phyloP scores from a whole-genome alignment of 1,140 invertebrate genomes.

The Gryllus bimaculatus region DNA sequence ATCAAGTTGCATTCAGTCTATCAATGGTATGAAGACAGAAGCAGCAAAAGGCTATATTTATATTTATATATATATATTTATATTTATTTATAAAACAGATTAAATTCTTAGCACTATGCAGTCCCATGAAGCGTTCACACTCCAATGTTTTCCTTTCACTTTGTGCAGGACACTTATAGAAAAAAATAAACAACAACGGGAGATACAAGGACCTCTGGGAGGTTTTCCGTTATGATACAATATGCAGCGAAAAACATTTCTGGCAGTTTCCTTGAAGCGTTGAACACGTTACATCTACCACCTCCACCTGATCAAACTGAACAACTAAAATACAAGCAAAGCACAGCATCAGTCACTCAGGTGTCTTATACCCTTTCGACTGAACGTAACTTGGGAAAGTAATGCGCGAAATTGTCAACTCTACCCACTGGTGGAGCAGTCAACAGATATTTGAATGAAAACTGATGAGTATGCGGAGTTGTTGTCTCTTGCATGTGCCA shows the following conservation, averaged over 20 bases:
- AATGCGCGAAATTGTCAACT: no score
- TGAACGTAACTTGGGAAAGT: not conserved
- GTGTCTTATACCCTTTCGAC: not conserved
- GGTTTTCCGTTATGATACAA: not conserved
- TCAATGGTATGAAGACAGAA: not conserved
- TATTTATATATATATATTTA: not conserved
- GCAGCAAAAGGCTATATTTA: not conserved
- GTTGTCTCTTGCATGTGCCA: no score
- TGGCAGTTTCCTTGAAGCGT: not conserved
- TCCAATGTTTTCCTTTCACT: not conserved
- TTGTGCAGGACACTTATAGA: not conserved
- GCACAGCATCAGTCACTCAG: not conserved
- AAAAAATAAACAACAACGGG: not conserved
- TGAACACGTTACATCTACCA: not conserved
- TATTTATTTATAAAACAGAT: not conserved
- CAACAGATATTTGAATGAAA: no score
- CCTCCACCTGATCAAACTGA: not conserved
- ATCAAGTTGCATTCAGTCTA: not conserved
- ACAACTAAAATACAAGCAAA: slow-evolving; percentile 5
- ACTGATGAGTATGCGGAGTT: no score
- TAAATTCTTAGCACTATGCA: not conserved
- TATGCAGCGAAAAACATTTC: not conserved
- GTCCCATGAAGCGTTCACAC: not conserved
- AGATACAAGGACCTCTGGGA: not conserved
- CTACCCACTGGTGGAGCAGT: no score